These are phyloP conservation scores for Pocillopora grandis DNA, from an alignment of 92 coral and sea anemone genomes.

Conservation along the genomic window DNA sequence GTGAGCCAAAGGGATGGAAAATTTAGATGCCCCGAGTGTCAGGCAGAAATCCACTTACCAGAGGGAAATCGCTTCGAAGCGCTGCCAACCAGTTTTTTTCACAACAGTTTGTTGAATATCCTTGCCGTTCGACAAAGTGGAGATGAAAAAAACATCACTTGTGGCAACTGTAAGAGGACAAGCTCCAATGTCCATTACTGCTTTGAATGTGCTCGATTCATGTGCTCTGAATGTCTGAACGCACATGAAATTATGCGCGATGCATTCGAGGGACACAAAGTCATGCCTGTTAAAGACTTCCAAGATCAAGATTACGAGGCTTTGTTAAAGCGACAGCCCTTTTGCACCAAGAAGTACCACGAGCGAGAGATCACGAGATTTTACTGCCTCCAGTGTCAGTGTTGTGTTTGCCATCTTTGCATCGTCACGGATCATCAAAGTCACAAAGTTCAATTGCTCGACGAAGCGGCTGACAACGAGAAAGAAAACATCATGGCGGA, in stretches of 20 bases:
- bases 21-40: no score
- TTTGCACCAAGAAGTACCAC: not conserved
- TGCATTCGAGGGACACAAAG: not conserved
- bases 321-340: constrained; percentile 3
- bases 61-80: no score
- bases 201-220: constrained; percentile 30
- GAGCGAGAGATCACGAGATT: no score
- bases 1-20: no score
- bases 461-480: no score
- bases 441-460: no score
- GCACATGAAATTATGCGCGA: constrained; percentile 27
- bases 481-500: no score
- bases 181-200: constrained; percentile 22
- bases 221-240: constrained; percentile 24
- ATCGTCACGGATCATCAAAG: no score
- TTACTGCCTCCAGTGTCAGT: no score
- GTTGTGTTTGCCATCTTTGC: no score
- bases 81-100: constrained; percentile 4
- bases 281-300: not conserved
- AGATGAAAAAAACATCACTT: constrained; percentile 8
- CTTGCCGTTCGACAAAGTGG: constrained; percentile 19
- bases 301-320: constrained; percentile 7
- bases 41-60: no score
- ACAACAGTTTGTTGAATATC: constrained; percentile 18
- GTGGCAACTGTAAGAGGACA: not conserved